These are phyloP conservation scores for Pristionchus maxplancki DNA, from an alignment of 2,888 invertebrate species.

Conservation along the genomic window DNA sequence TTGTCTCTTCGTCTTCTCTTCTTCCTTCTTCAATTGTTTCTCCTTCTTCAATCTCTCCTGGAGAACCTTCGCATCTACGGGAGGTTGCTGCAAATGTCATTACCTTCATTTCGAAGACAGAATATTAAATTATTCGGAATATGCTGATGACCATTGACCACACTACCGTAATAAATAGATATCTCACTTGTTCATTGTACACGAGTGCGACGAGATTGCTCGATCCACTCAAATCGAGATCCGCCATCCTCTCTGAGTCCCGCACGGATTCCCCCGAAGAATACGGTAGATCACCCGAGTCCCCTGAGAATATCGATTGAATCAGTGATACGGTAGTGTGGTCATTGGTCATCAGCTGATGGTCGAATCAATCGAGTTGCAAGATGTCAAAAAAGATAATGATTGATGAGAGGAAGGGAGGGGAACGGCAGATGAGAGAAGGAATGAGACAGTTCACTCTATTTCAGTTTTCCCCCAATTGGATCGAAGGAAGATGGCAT, in stretches of 20 bases:
- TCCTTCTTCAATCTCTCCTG: slow-evolving; percentile 48
- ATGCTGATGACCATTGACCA: background rate
- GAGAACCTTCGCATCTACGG: slow-evolving; percentile 11
- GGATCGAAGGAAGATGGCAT: background rate
- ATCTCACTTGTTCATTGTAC: slow-evolving; percentile 26
- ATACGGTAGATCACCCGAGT: slow-evolving; percentile 39
- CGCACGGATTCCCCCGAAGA: slow-evolving; percentile 30
- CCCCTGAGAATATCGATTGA: slow-evolving; percentile 4
- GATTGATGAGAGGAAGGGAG: background rate
- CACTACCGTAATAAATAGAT: background rate
- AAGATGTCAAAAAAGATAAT: background rate
- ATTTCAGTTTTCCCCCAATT: background rate
- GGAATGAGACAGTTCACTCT: background rate
- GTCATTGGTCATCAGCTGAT: background rate
- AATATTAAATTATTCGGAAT: background rate
- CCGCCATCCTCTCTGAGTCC: slow-evolving; percentile 33
- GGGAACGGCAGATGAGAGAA: background rate
- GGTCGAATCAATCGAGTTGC: background rate
- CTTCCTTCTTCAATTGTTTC: slow-evolving; percentile 44
- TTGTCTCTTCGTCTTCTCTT: slow-evolving; percentile 39
- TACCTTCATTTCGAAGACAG: too few relatives aligned
- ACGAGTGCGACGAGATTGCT: slow-evolving; percentile 42
- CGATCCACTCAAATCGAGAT: slow-evolving; percentile 38
- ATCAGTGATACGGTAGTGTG: background rate
- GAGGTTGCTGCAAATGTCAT: background rate